Percentiles rank a stretch among this genome's conserved stretches.
These are phyloP conservation scores for Hemicordylus capensis DNA, from an alignment of 2,113 vertebrate species.

Conservation along the genomic window DNA sequence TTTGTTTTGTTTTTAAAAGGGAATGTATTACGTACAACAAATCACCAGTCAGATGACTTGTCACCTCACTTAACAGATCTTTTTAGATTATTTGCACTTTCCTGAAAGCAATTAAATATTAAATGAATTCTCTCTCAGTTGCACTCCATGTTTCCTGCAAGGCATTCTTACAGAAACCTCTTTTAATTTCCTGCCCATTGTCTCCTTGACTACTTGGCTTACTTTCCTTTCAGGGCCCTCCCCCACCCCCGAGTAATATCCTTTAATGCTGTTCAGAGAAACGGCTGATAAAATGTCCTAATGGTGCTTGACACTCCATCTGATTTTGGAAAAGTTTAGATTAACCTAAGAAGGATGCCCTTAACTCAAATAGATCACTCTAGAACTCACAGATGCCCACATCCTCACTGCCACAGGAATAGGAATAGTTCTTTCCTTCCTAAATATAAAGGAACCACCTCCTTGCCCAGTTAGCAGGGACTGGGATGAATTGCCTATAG, in stretches of 20 bases:
- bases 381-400: not conserved
- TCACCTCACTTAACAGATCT: not conserved
- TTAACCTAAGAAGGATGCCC: not conserved
- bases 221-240: not conserved
- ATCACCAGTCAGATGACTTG: not conserved
- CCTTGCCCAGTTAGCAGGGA: too few relatives aligned
- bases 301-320: not conserved
- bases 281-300: not conserved
- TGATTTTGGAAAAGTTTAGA: not conserved
- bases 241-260: not conserved
- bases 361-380: not conserved
- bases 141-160: conserved; percentile 8
- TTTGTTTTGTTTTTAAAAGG: not conserved
- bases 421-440: too few relatives aligned
- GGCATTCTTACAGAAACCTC: not conserved
- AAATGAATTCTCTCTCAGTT: not conserved
- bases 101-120: conserved; percentile 15
- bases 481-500: too few relatives aligned
- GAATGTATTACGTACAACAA: not conserved
- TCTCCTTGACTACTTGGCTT: conserved; percentile 45
- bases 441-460: too few relatives aligned
- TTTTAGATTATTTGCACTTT: conserved; percentile 2
- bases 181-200: conserved; percentile 12
- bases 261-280: conserved; percentile 30
- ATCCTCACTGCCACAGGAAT: not conserved